Base-by-base conservation (phyloP, 2,113 vertebrate genomes). In the Cariama cristata region DNA sequence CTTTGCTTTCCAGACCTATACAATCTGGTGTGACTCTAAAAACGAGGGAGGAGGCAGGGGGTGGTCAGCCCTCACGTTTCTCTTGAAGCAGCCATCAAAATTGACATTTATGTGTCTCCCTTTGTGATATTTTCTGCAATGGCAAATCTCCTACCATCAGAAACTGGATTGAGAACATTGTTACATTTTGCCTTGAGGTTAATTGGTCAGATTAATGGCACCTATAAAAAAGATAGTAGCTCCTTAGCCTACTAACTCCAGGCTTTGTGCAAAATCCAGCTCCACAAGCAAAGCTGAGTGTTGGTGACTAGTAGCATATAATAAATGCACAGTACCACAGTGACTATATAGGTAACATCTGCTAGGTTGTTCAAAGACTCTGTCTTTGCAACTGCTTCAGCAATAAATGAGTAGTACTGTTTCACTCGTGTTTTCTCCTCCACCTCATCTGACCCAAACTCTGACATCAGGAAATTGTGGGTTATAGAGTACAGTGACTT, bases 331-430 rank as follows among this genome's bases (percentile, higher is more conserved):
- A 1, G 35, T 33, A 15, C 16, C 50, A 45, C 92, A 55, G 19
- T 44, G 47, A 45, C 44, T 28, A 11, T 5, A 26, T 32, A 42
- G 56, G 27, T 40, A 27, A 10, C 0, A 7, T 6, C 75, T 55
- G 71, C 23, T 12, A 35, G 50, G 14, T 33, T 59, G 66, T 62
- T 44, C 86, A 82, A 24, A 52, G 22, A 18, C 18, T 50, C 14
- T 52, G 11, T 14, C 79, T 93, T 62, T 64, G 21, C n/a, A 66
- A 3, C 12, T 60, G 9, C 40, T 77, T 63, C 45, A 60, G 20
- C 20, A 83, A 23, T 2, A 63, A 33, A 32, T 23, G 6, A 76
- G 11, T 42, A 2, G 2, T 3, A 5, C 22, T 5, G 2, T 24
- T 79, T 73, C n/a, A 14, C 20, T 96, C 17, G 1, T 14, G 4